A percentile compares a stretch with the other conserved stretches of the same genome.
phyloP scores from a whole-genome alignment of 2,888 invertebrate species.

The Gastrophysa polygoni region DNA sequence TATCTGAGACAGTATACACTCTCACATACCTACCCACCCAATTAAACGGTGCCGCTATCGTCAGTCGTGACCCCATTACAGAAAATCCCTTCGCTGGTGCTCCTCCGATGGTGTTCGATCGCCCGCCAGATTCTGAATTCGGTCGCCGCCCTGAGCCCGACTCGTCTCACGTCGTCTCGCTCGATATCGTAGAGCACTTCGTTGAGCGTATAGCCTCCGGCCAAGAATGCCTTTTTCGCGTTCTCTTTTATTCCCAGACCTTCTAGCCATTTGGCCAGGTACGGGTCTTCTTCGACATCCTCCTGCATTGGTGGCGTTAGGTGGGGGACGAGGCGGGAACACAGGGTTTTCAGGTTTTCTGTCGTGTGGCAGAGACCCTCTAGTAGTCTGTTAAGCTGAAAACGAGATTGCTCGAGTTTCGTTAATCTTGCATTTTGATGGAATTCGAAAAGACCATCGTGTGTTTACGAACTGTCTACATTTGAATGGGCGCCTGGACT shows the following conservation, averaged over 20 bases:
- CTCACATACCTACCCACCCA: no score
- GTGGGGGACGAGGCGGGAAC: conserved; percentile 22
- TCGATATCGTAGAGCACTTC: conserved; percentile 81
- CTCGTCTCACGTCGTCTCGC: conserved; percentile 79
- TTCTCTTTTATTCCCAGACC: conserved; percentile 71
- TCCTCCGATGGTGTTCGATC: conserved; percentile 69
- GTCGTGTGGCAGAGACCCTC: conserved; percentile 46
- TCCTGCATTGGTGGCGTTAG: conserved; percentile 44
- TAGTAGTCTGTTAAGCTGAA: conserved; percentile 48
- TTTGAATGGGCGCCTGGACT: no score
- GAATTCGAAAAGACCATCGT: no score
- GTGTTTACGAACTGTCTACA: no score
- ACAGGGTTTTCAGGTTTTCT: conserved; percentile 40
- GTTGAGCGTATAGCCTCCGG: conserved; percentile 78
- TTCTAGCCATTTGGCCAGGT: conserved; percentile 75
- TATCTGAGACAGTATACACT: no score
- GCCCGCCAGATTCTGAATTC: conserved; percentile 87
- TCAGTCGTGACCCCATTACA: conserved; percentile 42
- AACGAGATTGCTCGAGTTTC: background rate
- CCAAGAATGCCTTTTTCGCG: conserved; percentile 70
- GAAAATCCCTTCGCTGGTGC: conserved; percentile 32
- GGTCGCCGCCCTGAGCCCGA: conserved; percentile 82
- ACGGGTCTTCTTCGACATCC: conserved; percentile 59
- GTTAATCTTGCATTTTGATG: background rate
- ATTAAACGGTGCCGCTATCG: conserved; percentile 38